phyloP scores from a whole-genome alignment of 2,797 vertebrate species.

The Morelia viridis region DNA sequence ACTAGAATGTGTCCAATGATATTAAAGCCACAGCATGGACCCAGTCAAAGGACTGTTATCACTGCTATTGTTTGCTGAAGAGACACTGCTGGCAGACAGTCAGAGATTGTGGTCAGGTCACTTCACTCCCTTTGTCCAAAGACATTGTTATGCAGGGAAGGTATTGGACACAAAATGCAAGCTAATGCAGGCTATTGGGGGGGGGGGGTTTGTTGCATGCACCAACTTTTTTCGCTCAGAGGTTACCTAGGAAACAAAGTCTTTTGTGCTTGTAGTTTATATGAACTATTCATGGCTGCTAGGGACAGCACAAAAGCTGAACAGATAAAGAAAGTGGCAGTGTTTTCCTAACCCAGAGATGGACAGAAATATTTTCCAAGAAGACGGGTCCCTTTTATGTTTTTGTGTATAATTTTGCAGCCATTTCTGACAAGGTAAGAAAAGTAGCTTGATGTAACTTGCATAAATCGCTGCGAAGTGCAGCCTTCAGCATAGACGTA shows the following conservation, averaged over 20 bases:
- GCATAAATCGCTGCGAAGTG: constrained; percentile 44
- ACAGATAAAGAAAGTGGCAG: constrained; percentile 72
- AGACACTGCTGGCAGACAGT: constrained; percentile 59
- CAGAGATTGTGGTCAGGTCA: constrained; percentile 59
- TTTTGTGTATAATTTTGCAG: constrained; percentile 60
- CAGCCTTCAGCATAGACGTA: constrained; percentile 51
- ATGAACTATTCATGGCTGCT: constrained; percentile 82
- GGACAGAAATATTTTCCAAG: constrained; percentile 60
- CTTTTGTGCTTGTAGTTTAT: constrained; percentile 87
- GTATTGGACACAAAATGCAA: constrained; percentile 76
- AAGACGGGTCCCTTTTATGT: constrained; percentile 50
- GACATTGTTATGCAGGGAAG: constrained; percentile 76
- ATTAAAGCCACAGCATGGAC: constrained; percentile 31
- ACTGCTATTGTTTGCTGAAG: constrained; percentile 59
- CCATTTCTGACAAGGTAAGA: constrained; percentile 71
- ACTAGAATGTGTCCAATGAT: constrained; percentile 37
- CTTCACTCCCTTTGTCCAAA: constrained; percentile 63
- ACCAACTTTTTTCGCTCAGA: constrained; percentile 73
- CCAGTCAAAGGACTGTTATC: constrained; percentile 52
- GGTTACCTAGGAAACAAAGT: constrained; percentile 93
- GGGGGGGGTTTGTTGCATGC: constrained; percentile 46
- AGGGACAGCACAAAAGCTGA: constrained; percentile 84
- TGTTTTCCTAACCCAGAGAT: constrained; percentile 70
- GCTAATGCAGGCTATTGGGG: constrained; percentile 62
- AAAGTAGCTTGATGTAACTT: constrained; percentile 38